These are phyloP conservation scores for Pediacus dermestoides DNA, from an alignment of 2,888 invertebrate species.

Conservation along the genomic window DNA sequence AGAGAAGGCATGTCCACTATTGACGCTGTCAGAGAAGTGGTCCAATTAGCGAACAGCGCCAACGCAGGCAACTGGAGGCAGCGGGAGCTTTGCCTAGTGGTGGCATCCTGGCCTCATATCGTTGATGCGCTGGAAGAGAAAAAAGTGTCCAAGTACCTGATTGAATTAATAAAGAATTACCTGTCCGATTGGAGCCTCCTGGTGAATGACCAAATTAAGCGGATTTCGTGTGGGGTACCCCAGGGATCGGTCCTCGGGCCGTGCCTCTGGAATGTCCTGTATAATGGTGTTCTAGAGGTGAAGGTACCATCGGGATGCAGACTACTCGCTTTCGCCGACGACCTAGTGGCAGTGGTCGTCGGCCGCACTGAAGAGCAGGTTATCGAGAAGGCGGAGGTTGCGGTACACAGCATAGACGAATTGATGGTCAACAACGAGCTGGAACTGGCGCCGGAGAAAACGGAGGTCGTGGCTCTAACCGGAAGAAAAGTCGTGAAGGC, in stretches of 20 bases:
- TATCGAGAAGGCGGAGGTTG: background rate
- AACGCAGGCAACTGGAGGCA: slow-evolving; percentile 9
- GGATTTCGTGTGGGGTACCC: slow-evolving; percentile 2
- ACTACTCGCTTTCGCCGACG: slow-evolving; percentile 6
- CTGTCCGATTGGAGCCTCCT: background rate
- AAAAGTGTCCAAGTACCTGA: slow-evolving; percentile 2
- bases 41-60: background rate
- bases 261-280: slow-evolving; percentile 9
- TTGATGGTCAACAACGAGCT: slow-evolving; percentile 7
- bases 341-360: slow-evolving; percentile 1
- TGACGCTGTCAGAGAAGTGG: slow-evolving; percentile 6
- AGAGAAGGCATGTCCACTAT: slow-evolving; percentile 4
- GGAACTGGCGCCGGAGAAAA: slow-evolving; percentile 6
- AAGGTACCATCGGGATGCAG: background rate
- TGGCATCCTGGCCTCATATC: background rate
- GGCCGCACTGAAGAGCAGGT: slow-evolving; percentile 1
- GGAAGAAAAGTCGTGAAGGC: background rate
- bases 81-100: slow-evolving; percentile 3
- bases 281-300: slow-evolving; percentile 6
- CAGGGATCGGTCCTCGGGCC: slow-evolving; percentile 8
- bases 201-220: background rate
- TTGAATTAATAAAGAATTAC: background rate
- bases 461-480: slow-evolving; percentile 5
- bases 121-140: background rate
- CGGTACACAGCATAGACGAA: background rate